phyloP scores from a whole-genome alignment of 2,797 vertebrate species.

The Mastacembelus armatus region DNA sequence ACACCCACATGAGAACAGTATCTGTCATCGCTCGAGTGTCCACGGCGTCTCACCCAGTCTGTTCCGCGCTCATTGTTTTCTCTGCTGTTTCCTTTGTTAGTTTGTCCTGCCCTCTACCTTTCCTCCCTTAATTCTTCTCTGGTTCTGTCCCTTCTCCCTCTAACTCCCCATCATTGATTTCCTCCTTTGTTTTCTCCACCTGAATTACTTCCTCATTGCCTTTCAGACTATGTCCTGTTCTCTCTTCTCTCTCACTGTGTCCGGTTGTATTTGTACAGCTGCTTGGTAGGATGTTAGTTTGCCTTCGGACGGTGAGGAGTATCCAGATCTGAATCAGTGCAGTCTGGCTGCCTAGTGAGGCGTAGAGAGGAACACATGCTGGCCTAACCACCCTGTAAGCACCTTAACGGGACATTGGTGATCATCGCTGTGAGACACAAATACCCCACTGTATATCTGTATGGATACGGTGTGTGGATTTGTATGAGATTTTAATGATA shows the following conservation, averaged over 20 bases:
- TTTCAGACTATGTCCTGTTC: constrained; percentile 21
- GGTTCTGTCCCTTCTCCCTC: constrained; percentile 38
- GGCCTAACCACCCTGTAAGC: constrained; percentile 60
- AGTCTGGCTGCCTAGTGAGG: constrained; percentile 66
- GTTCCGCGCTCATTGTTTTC: constrained; percentile 57
- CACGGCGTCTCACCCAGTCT: constrained; percentile 54
- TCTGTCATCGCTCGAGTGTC: constrained; percentile 74
- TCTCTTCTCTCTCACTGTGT: constrained; percentile 30
- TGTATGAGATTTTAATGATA: constrained; percentile 43
- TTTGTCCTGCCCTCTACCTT: constrained; percentile 52
- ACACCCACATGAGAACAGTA: constrained; percentile 74
- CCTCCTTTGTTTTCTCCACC: constrained; percentile 47
- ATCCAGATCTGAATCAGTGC: constrained; percentile 52
- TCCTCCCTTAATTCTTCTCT: constrained; percentile 41
- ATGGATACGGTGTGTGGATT: constrained; percentile 1
- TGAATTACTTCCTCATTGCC: constrained; percentile 38
- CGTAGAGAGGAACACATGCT: constrained; percentile 67
- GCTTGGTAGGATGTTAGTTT: constrained; percentile 66
- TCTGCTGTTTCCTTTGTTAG: constrained; percentile 55
- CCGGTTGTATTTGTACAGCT: constrained; percentile 70
- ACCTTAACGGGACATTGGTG: constrained; percentile 64
- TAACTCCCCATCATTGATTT: constrained; percentile 29
- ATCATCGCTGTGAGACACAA: constrained; percentile 45
- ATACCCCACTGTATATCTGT: constrained; percentile 10
- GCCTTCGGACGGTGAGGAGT: constrained; percentile 52